phyloP scores from a whole-genome alignment of 2,888 invertebrate species.

The Toxonevra muliebris region DNA sequence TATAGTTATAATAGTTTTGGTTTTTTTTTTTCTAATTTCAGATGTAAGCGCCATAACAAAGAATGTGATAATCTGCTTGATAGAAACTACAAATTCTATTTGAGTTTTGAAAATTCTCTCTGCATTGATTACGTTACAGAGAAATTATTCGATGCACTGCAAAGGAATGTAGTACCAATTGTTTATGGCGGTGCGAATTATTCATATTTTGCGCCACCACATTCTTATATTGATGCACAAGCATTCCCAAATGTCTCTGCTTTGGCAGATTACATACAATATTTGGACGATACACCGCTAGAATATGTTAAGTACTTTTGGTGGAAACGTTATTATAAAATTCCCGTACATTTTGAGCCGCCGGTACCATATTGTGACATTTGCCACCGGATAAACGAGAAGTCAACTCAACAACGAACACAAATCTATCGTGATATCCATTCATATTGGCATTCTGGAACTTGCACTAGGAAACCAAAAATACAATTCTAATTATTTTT shows the following conservation, averaged over 20 bases:
- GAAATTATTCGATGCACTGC: constrained; percentile 58
- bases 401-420: neutral
- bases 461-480: neutral
- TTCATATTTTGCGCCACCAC: constrained; percentile 66
- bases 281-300: constrained; percentile 59
- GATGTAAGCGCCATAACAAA: constrained; percentile 2
- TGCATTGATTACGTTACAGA: constrained; percentile 74
- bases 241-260: constrained; percentile 68
- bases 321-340: constrained; percentile 60
- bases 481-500: constrained; percentile 8
- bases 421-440: constrained; percentile 16
- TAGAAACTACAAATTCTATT: constrained; percentile 71
- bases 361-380: constrained; percentile 7
- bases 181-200: constrained; percentile 73
- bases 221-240: constrained; percentile 71
- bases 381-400: constrained; percentile 3
- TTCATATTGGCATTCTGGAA: constrained; percentile 1
- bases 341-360: neutral
- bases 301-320: constrained; percentile 70
- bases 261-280: constrained; percentile 68
- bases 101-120: constrained; percentile 72
- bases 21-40: constrained; percentile 4
- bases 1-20: no score
- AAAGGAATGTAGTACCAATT: constrained; percentile 67
- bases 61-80: constrained; percentile 51